A percentile compares a stretch with the other conserved stretches of the same genome.
phyloP scores from a whole-genome alignment of 2,888 invertebrate genomes.

The Timema podura region DNA sequence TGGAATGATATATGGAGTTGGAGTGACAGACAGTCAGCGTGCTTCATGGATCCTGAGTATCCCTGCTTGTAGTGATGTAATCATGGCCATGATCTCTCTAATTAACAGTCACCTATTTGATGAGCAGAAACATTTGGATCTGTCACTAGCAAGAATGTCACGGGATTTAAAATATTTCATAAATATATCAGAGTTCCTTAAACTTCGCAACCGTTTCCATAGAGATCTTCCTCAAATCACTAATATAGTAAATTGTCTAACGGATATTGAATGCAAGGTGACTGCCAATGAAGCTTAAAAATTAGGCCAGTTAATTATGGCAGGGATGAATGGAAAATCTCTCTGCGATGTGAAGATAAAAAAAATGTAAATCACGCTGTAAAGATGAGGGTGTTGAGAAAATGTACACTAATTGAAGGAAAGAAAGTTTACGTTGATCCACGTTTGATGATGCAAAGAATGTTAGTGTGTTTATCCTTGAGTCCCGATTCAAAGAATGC shows the following conservation, averaged over 20 bases:
- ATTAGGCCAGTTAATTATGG: not conserved
- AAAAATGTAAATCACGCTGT: not conserved
- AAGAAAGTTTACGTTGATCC: too few relatives aligned
- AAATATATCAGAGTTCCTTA: not conserved
- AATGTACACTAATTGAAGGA: too few relatives aligned
- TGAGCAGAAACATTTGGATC: not conserved
- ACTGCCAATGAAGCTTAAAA: not conserved
- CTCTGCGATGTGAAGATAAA: not conserved
- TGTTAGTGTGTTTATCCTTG: too few relatives aligned
- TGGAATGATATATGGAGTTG: too few relatives aligned
- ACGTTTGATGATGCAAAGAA: too few relatives aligned
- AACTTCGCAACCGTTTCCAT: not conserved
- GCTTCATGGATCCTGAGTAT: not conserved
- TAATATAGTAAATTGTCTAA: not conserved
- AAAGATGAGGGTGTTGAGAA: too few relatives aligned
- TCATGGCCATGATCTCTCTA: not conserved
- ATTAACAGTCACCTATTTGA: not conserved
- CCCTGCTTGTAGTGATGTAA: not conserved
- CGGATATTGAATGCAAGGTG: not conserved
- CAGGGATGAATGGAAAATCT: not conserved
- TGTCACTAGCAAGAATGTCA: not conserved
- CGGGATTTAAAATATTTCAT: not conserved
- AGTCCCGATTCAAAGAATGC: too few relatives aligned
- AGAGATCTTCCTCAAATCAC: not conserved
- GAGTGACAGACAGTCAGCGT: not conserved